Base-by-base conservation (phyloP, 1,140 invertebrate species). In the Drosophila repleta region DNA sequence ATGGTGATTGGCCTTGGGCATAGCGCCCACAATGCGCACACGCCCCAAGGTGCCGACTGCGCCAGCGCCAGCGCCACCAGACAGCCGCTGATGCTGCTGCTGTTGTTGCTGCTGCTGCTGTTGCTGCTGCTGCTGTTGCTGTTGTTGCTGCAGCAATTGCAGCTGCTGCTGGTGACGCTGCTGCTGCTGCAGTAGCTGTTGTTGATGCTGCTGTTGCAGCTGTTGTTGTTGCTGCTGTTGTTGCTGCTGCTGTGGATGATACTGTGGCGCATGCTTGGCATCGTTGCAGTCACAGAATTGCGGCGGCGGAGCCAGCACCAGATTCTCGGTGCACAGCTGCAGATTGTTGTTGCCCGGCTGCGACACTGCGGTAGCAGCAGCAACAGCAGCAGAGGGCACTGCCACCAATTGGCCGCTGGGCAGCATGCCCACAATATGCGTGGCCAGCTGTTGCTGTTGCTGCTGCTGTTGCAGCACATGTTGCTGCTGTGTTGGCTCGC, bases 261-360 rank as follows among this genome's bases (percentile, higher is more conserved):
- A 61, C 67, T 90, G 88, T 43, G 89, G 87, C 49, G 74, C 72
- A 58, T 91, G 90, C 66, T 91, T 91, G 61, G 90, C 78, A 79
- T 91, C 90, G 57, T 91, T 91, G 71, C 90, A 91, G 78, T 92
- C 91, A 68, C 89, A 91, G 71, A 96, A 96, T 87, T 96, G 95
- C 6, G 96, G 96, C n/a, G 96, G 95, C n/a, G 96, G 96, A 8
- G 95, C 95, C 3, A 96, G 92, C 57, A 95, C 95, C 20, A 95
- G 92, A 60, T 95, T 94, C 58, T 94, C 94, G 39, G 93, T 93
- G 70, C 87, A 78, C 60, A 90, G 75, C 63, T 90, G 87, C 76
- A 90, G 18, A 68, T 82, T 90, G 75, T 90, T 90, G 71, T 78
- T 89, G 75, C 84, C 74, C 45, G 74, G 65, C 73, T 83, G 84